Evolutionary conservation across 2,888 invertebrate genomes (phyloP), one percentile per base, ranked within the genome.

Genomic region (Oeneis ivallda): DNA sequence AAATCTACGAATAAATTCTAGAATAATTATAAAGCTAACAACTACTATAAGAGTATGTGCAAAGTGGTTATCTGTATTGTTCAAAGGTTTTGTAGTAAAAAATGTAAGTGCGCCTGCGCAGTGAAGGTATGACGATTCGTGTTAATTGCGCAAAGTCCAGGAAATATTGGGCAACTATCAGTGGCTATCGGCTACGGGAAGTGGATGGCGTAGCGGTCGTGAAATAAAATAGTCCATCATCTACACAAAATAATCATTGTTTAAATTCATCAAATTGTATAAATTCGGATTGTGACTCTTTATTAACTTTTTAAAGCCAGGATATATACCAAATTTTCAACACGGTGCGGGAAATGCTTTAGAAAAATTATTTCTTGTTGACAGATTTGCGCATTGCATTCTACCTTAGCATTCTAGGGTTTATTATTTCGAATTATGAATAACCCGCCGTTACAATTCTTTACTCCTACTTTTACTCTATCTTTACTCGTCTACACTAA

Each of bases 161-260:
- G 89, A 89, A 89, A 80, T 79, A 74, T 76, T 74, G 73, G 74
- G 70, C 54, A 34, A 15, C 58, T 58, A 47, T 56, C 56, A 56
- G 37, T 54, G 10, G 72, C 72, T 83, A 85, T 85, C 87, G 81
- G 73, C 71, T 67, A 82, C 86, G 74, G 89, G 88, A 89, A 84
- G 82, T 83, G 75, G 76, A 82, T 83, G 75, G 76, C 71, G 77
- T 74, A 77, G 74, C 77, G 79, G 78, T 76, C 79, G 74, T 74
- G 75, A 70, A 75, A 78, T 58, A 43, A 53, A 75, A 79, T 58
- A 34, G 17, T 52, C 19, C 34, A 6, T 9, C 15, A 50, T 34
- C n/a, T 26, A 26, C 5, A 26, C 26, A 26, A 26, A 26, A 26
- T 26, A 26, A 26, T 26, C 26, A 26, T 26, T 26, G 26, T 52